Base-by-base conservation (phyloP, 2,113 vertebrate genomes). In the Prionailurus viverrinus region DNA sequence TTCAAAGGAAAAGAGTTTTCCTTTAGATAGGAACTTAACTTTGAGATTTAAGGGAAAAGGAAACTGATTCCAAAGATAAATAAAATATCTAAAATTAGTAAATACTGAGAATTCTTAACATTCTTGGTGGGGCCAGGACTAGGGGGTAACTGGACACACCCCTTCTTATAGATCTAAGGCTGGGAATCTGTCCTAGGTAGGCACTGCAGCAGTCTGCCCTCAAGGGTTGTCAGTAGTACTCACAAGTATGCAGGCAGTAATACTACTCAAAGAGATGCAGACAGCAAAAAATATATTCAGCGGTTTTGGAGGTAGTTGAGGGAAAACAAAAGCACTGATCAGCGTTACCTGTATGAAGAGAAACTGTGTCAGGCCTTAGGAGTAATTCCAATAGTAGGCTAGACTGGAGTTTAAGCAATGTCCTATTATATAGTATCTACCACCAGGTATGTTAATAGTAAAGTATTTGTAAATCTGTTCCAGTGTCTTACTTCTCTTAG, bases 301-400 rank as follows among this genome's bases (percentile, higher is more conserved):
- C 8, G 99, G 99, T 98, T 99, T 99, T 97, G 99, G 99, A 99
- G 99, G 99, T 99, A 99, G 98, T 98, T 99, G 99, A 83, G 99
- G 99, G 98, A 99, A 99, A 97, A 99, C 98, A 97, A 99, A 99
- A 99, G 99, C 99, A 98, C 99, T 99, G 98, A 99, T 99, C 36
- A 99, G 97, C 69, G 99, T 99, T 97, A 99, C 99, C 99, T 99
- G 98, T 94, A 12, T 80, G 85, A 91, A 98, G 69, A 98, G 97
- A 98, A 97, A 97, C 78, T 36, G 29, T 15, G 27, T 78, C 39
- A 76, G 82, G 39, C 73, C 36, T 91, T 18, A 53, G 41, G 25
- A 51, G 15, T 76, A 63, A 92, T 69, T 86, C 73, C 5, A 81
- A 89, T 74, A 83, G 23, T 31, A 79, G 12, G 8, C 90, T 69